Conservation (phyloP, 2,888 invertebrate genomes). For the Kryphioiulus occultus region DNA sequence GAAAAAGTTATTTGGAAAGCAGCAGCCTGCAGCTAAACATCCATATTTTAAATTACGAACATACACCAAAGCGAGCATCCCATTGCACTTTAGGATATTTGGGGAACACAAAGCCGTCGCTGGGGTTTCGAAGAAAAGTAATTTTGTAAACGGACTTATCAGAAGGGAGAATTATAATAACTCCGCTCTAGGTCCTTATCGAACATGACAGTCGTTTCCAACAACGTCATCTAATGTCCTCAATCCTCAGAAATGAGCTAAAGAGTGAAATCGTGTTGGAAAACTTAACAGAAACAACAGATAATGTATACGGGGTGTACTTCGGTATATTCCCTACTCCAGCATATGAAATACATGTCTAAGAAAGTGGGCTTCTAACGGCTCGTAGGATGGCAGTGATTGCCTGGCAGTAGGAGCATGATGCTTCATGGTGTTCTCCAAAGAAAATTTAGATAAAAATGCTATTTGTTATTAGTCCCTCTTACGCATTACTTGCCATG, state of each 20-base stretch:
- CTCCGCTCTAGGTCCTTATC: background rate
- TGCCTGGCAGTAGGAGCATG: too few relatives aligned
- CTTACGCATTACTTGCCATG: too few relatives aligned
- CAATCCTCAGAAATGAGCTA: background rate
- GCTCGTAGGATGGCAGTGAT: too few relatives aligned
- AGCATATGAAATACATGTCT: too few relatives aligned
- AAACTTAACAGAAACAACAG: background rate
- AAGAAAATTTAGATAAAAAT: too few relatives aligned
- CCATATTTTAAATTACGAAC: conserved; percentile 24
- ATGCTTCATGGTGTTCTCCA: too few relatives aligned
- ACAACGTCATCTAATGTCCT: background rate
- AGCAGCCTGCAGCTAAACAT: background rate
- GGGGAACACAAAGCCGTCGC: background rate
- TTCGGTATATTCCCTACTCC: too few relatives aligned
- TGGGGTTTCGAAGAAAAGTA: background rate
- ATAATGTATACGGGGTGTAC: too few relatives aligned
- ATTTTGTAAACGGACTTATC: background rate
- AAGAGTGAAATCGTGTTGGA: background rate
- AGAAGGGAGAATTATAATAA: conserved; percentile 7
- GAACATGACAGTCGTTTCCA: background rate
- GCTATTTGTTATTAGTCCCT: too few relatives aligned
- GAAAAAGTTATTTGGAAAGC: background rate
- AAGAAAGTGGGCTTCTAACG: too few relatives aligned
- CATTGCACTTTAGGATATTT: conserved; percentile 31
- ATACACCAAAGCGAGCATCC: background rate